phyloP scores from a whole-genome alignment of 1,140 invertebrate species.

The Macrostomum lignano region DNA sequence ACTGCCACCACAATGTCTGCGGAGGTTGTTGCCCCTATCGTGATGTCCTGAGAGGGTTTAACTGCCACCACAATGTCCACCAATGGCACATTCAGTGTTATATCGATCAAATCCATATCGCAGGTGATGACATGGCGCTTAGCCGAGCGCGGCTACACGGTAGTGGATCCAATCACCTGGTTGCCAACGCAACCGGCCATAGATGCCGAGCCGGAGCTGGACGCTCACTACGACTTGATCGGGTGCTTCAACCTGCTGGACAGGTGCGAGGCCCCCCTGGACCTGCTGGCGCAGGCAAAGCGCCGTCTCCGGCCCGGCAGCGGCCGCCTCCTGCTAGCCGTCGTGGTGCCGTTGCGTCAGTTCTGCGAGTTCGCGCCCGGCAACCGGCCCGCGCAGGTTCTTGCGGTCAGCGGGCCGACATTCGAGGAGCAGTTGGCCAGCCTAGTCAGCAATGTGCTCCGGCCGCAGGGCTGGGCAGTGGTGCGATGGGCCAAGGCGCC shows the following conservation, averaged over 20 bases:
- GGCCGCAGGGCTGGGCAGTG: slow-evolving; percentile 41
- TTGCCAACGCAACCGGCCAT: no score
- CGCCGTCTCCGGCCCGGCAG: slow-evolving; percentile 34
- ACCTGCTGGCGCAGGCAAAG: slow-evolving; percentile 40
- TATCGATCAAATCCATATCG: no score
- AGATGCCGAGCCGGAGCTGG: no score
- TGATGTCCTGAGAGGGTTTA: no score
- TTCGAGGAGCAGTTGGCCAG: slow-evolving; percentile 49
- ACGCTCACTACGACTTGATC: slow-evolving; percentile 41
- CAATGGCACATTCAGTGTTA: no score
- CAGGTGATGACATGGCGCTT: no score
- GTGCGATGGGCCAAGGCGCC: slow-evolving; percentile 50
- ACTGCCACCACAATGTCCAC: not conserved
- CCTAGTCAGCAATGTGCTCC: slow-evolving; percentile 39
- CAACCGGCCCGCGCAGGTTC: slow-evolving; percentile 40
- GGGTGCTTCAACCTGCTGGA: slow-evolving; percentile 63
- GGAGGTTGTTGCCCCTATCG: no score
- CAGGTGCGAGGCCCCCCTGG: slow-evolving; percentile 47
- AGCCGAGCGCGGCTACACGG: not conserved
- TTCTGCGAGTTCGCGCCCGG: slow-evolving; percentile 44
- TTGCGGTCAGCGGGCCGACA: slow-evolving; percentile 37
- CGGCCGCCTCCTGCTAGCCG: slow-evolving; percentile 44
- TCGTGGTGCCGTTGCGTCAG: slow-evolving; percentile 57
- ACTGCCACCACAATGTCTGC: not conserved
- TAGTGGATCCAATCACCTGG: no score